Evolutionary conservation across 2,113 vertebrate species (phyloP).

Genomic region (Eubucco bourcierii): DNA sequence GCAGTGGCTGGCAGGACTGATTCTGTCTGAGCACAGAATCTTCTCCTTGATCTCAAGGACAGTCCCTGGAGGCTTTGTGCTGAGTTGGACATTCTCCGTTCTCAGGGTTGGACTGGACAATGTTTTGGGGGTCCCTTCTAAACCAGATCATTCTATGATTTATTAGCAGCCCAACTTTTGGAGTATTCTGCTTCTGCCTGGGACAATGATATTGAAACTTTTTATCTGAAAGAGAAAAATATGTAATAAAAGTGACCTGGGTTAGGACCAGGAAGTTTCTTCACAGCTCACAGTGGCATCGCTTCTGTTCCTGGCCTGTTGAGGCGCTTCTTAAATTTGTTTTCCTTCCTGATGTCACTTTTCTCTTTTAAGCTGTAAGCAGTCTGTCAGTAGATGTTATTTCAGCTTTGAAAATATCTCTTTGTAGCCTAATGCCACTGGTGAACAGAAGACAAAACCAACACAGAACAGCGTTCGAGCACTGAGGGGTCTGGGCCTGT

Average conservation of each 20-base stretch:
- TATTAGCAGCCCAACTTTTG: background rate
- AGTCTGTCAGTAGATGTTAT: background rate
- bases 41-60: background rate
- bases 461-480: conserved; percentile 83
- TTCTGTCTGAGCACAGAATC: background rate
- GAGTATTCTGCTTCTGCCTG: background rate
- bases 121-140: too few relatives aligned
- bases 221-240: background rate
- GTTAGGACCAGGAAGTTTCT: background rate
- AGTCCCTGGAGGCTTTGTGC: background rate
- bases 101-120: too few relatives aligned
- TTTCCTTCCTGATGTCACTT: background rate
- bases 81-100: background rate
- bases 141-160: background rate
- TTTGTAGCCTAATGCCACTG: conserved; percentile 78
- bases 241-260: background rate
- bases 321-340: background rate
- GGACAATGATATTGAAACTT: background rate
- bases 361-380: background rate
- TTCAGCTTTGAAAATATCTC: conserved; percentile 18
- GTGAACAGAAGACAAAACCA: conserved; percentile 84
- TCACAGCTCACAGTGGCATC: background rate
- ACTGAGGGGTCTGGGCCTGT: conserved; percentile 79
- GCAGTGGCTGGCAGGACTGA: background rate
- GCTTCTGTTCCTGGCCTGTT: background rate